Percentiles rank a stretch among this genome's conserved stretches.
phyloP scores from a whole-genome alignment of 2,113 vertebrate species.

The Chlorocebus sabaeus region DNA sequence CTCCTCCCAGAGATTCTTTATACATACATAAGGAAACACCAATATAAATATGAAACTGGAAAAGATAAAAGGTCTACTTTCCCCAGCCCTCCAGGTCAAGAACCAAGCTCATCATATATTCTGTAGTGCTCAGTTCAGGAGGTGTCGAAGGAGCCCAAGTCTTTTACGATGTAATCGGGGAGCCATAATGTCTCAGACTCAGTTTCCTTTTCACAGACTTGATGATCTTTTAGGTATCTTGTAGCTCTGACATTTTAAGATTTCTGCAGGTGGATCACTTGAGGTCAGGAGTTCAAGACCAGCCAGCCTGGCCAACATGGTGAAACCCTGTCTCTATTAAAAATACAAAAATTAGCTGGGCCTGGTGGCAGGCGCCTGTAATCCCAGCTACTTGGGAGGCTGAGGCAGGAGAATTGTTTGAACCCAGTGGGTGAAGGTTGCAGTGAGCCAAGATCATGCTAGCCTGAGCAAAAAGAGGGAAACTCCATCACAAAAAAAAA shows the following conservation, averaged over 20 bases:
- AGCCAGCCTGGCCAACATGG: no score
- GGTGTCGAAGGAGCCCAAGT: not conserved
- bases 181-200: not conserved
- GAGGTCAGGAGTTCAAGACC: no score
- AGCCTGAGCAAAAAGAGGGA: no score
- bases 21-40: not conserved
- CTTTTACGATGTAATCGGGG: rapidly evolving
- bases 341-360: no score
- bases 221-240: not conserved
- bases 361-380: no score
- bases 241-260: not conserved
- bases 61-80: not conserved
- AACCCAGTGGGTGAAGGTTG: no score
- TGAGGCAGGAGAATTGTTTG: no score
- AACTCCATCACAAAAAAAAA: no score
- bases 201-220: not conserved
- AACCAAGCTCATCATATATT: not conserved
- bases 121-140: not conserved
- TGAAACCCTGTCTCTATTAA: no score
- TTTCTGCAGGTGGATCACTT: not conserved
- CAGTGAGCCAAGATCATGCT: no score
- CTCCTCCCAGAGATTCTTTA: not conserved
- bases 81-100: not conserved
- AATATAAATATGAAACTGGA: not conserved
- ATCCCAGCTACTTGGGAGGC: no score